Evolutionary conservation across 2,113 vertebrate genomes (phyloP).

Genomic region (Balaenoptera acutorostrata): DNA sequence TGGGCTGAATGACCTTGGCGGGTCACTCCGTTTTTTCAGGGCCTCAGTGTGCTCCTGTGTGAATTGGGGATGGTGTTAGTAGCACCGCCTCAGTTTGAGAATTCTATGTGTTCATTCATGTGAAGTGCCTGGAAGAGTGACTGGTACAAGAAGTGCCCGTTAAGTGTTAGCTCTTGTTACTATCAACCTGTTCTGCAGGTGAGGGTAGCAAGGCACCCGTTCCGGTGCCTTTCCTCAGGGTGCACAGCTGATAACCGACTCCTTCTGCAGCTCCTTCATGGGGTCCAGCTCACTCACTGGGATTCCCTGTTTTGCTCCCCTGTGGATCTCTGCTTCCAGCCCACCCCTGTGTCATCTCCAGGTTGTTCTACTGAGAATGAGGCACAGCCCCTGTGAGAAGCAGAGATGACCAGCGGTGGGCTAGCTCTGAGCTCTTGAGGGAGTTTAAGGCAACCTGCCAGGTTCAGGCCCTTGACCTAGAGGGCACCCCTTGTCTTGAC

Average conservation of each 20-base stretch:
- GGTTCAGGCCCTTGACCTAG: neutral
- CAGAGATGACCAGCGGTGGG: neutral
- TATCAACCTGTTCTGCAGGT: neutral
- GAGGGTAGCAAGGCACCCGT: neutral
- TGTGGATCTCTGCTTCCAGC: neutral
- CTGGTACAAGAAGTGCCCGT: neutral
- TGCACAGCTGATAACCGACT: rapidly evolving
- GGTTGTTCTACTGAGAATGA: neutral
- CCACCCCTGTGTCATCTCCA: neutral
- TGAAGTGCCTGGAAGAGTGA: neutral
- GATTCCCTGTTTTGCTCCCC: neutral
- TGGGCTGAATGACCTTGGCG: neutral
- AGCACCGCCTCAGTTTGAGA: neutral
- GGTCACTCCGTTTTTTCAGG: neutral
- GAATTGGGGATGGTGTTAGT: neutral
- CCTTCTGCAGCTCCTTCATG: rapidly evolving
- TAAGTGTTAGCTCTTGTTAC: neutral
- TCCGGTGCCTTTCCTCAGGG: neutral
- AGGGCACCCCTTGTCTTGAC: no score
- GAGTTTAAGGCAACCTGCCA: neutral
- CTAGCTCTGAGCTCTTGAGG: neutral
- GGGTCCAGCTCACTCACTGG: rapidly evolving
- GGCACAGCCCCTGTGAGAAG: rapidly evolving
- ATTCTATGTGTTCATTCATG: rapidly evolving
- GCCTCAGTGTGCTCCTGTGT: neutral